These are phyloP conservation scores for Coreoperca whiteheadi DNA, from an alignment of 2,113 vertebrate genomes.

Conservation along the genomic window DNA sequence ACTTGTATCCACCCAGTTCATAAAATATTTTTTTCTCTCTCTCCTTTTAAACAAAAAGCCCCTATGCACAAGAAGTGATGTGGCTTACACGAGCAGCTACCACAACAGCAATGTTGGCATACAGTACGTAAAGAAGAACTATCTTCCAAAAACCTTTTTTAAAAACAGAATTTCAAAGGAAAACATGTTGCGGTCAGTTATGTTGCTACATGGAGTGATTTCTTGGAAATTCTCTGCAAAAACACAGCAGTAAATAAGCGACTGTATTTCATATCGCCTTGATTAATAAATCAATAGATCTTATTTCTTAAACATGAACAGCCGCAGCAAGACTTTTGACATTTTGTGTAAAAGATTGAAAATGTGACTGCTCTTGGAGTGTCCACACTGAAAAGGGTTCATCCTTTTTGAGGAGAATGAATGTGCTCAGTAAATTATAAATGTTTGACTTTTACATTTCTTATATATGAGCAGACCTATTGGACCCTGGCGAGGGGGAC, in stretches of 20 bases:
- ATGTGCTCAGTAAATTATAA: not conserved
- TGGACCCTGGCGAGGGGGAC: not conserved
- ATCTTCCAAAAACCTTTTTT: not conserved
- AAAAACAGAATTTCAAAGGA: not conserved
- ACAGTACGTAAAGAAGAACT: not conserved
- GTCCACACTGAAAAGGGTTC: not conserved
- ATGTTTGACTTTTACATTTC: not conserved
- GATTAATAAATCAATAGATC: not conserved
- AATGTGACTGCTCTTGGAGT: not conserved
- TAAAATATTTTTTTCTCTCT: not conserved
- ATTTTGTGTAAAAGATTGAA: not conserved
- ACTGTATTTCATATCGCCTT: not conserved
- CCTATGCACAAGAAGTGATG: not conserved
- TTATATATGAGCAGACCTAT: not conserved
- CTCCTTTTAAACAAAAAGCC: not conserved
- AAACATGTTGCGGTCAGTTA: not conserved
- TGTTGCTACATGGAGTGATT: not conserved
- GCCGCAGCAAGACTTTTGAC: not conserved
- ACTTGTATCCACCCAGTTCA: not conserved
- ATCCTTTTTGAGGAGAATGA: not conserved
- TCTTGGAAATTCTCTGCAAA: not conserved
- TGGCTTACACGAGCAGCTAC: not conserved
- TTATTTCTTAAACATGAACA: not conserved
- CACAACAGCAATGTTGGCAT: not conserved
- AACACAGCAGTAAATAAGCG: not conserved